Percentiles rank a stretch among this genome's conserved stretches.
Conservation (phyloP, 35 echinoderm and acorn worm genomes). For the Ptychodera flava region DNA sequence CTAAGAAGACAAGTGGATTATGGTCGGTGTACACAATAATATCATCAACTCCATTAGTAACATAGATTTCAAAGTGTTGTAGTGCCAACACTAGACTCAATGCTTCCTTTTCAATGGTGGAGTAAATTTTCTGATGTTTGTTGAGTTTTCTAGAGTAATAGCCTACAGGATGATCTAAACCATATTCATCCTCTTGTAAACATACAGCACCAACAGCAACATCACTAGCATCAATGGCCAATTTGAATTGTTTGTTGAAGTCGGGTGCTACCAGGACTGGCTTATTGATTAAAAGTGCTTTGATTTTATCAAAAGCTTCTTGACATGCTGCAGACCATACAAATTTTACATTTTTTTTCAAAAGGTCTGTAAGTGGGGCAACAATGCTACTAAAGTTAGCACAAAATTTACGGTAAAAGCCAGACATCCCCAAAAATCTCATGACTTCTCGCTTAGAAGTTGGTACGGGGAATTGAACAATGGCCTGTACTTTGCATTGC, state of each 20-base stretch:
- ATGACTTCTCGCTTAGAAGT: neutral
- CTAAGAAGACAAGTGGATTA: conserved; percentile 32
- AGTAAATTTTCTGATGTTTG: conserved; percentile 26
- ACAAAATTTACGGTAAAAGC: conserved; percentile 8
- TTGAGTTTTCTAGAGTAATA: conserved; percentile 38
- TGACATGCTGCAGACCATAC: conserved; percentile 8
- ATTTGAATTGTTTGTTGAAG: neutral
- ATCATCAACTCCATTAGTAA: neutral
- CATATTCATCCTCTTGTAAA: conserved; percentile 18
- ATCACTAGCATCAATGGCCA: conserved; percentile 26
- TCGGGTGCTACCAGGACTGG: conserved; percentile 4
- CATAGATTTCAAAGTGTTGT: conserved; percentile 12
- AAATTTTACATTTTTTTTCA: conserved; percentile 26
- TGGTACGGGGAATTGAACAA: conserved; percentile 19
- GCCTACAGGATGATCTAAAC: conserved; percentile 26
- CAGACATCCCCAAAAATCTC: conserved; percentile 10
- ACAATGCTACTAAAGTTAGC: conserved; percentile 21
- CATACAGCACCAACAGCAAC: conserved; percentile 23
- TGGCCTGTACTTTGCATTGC: conserved; percentile 16
- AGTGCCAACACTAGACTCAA: conserved; percentile 19
- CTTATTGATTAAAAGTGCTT: neutral
- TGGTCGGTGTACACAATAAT: conserved; percentile 20
- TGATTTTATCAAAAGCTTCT: conserved; percentile 8
- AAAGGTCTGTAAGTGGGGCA: conserved; percentile 19
- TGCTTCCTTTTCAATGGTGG: conserved; percentile 39